Conservation (phyloP, 2,113 vertebrate genomes). For the Dolichallabes microphthalmus region DNA sequence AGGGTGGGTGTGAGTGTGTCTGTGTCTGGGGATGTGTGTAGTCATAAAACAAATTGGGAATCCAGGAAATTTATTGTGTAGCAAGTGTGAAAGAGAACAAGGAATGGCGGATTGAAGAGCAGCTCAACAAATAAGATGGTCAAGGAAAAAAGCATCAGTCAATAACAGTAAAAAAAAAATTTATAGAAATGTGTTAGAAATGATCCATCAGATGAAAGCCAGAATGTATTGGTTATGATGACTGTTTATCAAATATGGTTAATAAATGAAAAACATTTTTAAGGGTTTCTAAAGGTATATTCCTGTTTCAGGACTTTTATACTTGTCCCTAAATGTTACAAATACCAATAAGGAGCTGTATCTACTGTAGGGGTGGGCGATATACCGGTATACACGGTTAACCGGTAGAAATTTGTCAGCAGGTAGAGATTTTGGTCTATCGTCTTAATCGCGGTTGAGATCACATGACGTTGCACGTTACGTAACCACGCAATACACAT, state of each 20-base stretch:
- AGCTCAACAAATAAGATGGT: neutral
- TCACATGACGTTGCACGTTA: too few relatives aligned
- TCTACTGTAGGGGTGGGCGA: too few relatives aligned
- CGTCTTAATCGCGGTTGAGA: too few relatives aligned
- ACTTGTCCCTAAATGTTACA: neutral
- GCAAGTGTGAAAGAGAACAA: neutral
- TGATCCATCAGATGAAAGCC: neutral
- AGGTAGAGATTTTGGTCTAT: too few relatives aligned
- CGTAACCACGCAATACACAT: too few relatives aligned
- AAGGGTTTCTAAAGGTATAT: neutral
- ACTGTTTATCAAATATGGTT: neutral
- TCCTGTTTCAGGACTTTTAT: neutral
- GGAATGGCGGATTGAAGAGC: neutral
- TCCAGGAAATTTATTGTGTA: slow-evolving; percentile 14
- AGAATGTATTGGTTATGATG: neutral
- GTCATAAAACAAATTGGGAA: slow-evolving; percentile 19
- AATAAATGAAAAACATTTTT: neutral
- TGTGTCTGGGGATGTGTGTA: neutral
- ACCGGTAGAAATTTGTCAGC: too few relatives aligned
- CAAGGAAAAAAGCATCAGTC: slow-evolving; percentile 15
- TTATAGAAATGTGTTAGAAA: neutral
- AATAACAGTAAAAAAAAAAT: neutral
- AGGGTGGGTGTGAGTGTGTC: neutral
- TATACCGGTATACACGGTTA: too few relatives aligned
- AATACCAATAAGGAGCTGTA: too few relatives aligned